Conservation (phyloP, 35 echinoderm and acorn worm species). For the Eucidaris tribuloides region DNA sequence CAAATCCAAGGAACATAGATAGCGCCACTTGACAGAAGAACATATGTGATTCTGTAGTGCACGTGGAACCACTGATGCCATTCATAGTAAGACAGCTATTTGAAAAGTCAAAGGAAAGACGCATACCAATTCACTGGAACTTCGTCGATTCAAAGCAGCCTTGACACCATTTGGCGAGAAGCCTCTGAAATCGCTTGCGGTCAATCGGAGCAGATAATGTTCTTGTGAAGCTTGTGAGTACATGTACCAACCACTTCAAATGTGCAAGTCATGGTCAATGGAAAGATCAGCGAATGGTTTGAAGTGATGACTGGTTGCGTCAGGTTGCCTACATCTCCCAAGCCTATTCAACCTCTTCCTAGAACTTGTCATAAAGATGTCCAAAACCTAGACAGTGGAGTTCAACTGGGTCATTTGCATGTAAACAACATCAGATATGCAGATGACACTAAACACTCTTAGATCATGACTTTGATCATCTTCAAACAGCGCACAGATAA, state of each 20-base stretch:
- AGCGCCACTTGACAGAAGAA: not conserved
- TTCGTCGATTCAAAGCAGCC: conserved; percentile 5
- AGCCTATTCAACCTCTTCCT: conserved; percentile 46
- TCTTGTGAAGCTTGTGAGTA: not conserved
- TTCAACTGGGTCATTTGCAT: not conserved
- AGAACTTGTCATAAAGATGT: conserved; percentile 27
- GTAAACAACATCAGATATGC: conserved; percentile 20
- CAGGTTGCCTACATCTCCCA: conserved; percentile 15
- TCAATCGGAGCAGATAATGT: not conserved
- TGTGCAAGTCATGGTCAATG: too few relatives aligned
- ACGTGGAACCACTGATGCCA: too few relatives aligned
- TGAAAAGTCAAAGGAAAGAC: conserved; percentile 21
- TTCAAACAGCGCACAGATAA: not conserved
- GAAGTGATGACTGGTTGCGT: not conserved
- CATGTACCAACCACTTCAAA: not conserved
- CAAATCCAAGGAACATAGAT: conserved; percentile 14
- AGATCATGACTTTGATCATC: not conserved
- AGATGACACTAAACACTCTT: conserved; percentile 37
- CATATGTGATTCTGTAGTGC: conserved; percentile 30
- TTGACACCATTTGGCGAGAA: conserved; percentile 16
- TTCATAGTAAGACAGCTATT: not conserved
- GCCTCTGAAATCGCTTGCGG: conserved; percentile 8
- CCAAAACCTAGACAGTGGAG: not conserved
- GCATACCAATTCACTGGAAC: conserved; percentile 15
- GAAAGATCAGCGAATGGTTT: conserved; percentile 17